A percentile compares a stretch with the other conserved stretches of the same genome.
These are phyloP conservation scores for Oreochromis spilurus DNA, from an alignment of 2,113 vertebrate species.

Conservation along the genomic window DNA sequence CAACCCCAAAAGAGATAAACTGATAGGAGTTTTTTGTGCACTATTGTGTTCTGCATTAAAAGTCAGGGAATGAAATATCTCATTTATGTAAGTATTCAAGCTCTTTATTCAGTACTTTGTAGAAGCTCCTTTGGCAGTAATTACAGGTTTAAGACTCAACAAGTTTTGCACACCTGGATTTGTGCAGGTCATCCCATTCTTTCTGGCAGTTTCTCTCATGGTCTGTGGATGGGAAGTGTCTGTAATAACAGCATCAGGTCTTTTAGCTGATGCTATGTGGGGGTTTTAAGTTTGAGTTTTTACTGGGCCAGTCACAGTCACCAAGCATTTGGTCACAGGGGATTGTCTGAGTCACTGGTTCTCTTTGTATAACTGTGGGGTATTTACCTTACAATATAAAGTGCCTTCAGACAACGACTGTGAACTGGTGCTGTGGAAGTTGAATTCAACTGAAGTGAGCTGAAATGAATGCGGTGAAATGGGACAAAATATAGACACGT, in stretches of 20 bases:
- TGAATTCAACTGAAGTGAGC: background rate
- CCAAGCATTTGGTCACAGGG: background rate
- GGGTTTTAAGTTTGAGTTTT: background rate
- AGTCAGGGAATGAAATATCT: background rate
- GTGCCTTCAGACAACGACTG: background rate
- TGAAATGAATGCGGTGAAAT: background rate
- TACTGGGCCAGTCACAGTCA: background rate
- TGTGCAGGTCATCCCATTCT: background rate
- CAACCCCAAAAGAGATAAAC: background rate
- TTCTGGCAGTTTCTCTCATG: background rate
- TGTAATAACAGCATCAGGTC: background rate
- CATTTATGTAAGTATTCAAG: background rate
- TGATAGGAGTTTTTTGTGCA: background rate
- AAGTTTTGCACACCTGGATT: background rate
- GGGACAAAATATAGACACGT: background rate
- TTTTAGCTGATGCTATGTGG: background rate
- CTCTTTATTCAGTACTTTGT: background rate
- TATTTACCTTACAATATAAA: background rate
- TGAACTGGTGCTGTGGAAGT: background rate
- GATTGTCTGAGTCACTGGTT: background rate
- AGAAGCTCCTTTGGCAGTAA: background rate
- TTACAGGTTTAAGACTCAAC: background rate
- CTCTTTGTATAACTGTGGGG: background rate
- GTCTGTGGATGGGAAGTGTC: background rate
- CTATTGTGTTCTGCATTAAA: background rate